A percentile compares a stretch with the other conserved stretches of the same genome.
Conservation (phyloP, 2,797 vertebrate genomes). For the Microctenopoma lineatum region DNA sequence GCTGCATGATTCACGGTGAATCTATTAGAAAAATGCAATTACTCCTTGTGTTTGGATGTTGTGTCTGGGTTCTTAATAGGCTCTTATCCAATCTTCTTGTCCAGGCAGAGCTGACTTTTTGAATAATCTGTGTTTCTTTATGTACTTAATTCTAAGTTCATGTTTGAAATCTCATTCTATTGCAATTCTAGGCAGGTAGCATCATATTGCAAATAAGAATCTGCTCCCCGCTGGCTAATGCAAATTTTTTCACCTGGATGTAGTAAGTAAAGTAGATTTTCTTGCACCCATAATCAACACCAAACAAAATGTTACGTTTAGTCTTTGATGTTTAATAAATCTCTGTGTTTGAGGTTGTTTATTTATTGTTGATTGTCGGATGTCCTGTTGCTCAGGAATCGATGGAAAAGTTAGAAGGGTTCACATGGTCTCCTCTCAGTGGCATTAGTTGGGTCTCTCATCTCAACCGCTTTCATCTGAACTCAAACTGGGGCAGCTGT, state of each 20-base stretch:
- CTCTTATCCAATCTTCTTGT: constrained; percentile 29
- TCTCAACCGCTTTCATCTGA: constrained; percentile 67
- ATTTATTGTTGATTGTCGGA: constrained; percentile 67
- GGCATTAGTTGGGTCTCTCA: constrained; percentile 65
- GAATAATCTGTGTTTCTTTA: background rate
- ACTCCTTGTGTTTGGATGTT: constrained; percentile 27
- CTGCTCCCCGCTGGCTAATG: background rate
- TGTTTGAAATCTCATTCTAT: background rate
- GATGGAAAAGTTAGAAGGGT: constrained; percentile 73
- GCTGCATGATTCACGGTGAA: constrained; percentile 4
- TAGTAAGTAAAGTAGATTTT: background rate
- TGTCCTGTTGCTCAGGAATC: constrained; percentile 70
- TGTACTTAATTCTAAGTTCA: background rate
- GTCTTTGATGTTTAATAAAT: background rate
- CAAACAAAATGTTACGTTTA: constrained; percentile 2
- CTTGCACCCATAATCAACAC: background rate
- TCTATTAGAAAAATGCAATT: constrained; percentile 26
- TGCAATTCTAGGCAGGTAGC: background rate
- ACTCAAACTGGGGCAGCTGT: constrained; percentile 36
- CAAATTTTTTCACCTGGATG: background rate
- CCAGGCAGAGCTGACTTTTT: background rate
- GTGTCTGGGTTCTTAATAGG: constrained; percentile 23
- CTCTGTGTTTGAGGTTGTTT: constrained; percentile 45
- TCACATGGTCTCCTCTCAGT: constrained; percentile 69
- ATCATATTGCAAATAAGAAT: background rate